Conservation (phyloP, 2,888 invertebrate genomes). For the Saturnia pavonia region DNA sequence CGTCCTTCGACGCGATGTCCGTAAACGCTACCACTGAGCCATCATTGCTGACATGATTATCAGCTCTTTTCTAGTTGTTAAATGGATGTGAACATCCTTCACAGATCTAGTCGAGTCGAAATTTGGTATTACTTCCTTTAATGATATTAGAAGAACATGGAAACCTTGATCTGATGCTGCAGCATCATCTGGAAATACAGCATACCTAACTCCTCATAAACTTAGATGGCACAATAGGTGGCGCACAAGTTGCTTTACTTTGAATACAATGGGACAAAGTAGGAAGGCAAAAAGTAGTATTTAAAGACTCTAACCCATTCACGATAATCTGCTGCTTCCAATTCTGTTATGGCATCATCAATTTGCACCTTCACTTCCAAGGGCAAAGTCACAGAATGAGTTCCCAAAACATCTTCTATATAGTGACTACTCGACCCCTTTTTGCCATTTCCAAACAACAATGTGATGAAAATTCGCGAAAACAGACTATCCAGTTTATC, state of each 20-base stretch:
- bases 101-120: too few relatives aligned
- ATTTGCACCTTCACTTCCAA: conserved; percentile 90
- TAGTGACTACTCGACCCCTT: conserved; percentile 32
- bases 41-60: too few relatives aligned
- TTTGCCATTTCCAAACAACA: conserved; percentile 52
- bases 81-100: too few relatives aligned
- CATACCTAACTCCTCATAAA: too few relatives aligned
- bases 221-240: neutral
- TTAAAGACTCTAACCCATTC: conserved; percentile 85
- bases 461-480: conserved; percentile 78
- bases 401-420: conserved; percentile 86
- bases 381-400: conserved; percentile 85
- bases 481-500: conserved; percentile 86
- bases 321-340: conserved; percentile 95
- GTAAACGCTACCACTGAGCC: too few relatives aligned
- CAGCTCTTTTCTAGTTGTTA: too few relatives aligned
- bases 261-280: neutral
- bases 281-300: neutral
- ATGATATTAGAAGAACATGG: too few relatives aligned
- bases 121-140: too few relatives aligned
- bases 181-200: too few relatives aligned
- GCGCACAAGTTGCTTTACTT: neutral
- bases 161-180: too few relatives aligned
- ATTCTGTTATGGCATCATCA: conserved; percentile 93
- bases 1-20: too few relatives aligned